Conservation (phyloP, 2,113 vertebrate species). For the Pseudorasbora parva region DNA sequence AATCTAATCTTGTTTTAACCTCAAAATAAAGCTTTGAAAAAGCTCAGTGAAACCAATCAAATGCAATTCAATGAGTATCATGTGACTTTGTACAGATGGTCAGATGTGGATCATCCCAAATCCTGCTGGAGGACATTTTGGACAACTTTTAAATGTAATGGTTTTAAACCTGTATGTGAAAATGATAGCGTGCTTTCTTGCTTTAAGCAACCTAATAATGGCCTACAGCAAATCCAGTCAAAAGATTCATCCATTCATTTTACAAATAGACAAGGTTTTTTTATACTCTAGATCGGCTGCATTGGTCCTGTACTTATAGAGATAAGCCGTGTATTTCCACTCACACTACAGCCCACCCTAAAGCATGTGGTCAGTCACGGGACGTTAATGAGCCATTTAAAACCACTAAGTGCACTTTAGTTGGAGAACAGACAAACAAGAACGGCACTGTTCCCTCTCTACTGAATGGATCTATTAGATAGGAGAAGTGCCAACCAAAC, state of each 20-base stretch:
- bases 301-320: neutral
- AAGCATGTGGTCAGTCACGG: slow-evolving; percentile 29
- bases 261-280: slow-evolving; percentile 10
- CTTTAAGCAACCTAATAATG: neutral
- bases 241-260: neutral
- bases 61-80: neutral
- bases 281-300: neutral
- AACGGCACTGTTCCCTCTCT: neutral
- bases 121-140: neutral
- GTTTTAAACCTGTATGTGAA: neutral
- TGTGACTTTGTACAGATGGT: too few relatives aligned
- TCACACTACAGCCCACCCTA: slow-evolving; percentile 10
- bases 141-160: neutral
- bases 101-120: too few relatives aligned
- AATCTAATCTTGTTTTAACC: neutral
- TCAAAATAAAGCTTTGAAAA: too few relatives aligned
- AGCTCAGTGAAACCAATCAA: neutral
- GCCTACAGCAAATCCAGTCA: neutral
- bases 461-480: neutral
- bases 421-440: neutral
- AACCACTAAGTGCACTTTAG: slow-evolving; percentile 47
- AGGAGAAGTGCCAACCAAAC: neutral
- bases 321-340: neutral
- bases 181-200: neutral
- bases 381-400: slow-evolving; percentile 39